A percentile compares a stretch with the other conserved stretches of the same genome.
Evolutionary conservation across 1,140 invertebrate genomes (phyloP).

Genomic region (Apolygus lucorum): DNA sequence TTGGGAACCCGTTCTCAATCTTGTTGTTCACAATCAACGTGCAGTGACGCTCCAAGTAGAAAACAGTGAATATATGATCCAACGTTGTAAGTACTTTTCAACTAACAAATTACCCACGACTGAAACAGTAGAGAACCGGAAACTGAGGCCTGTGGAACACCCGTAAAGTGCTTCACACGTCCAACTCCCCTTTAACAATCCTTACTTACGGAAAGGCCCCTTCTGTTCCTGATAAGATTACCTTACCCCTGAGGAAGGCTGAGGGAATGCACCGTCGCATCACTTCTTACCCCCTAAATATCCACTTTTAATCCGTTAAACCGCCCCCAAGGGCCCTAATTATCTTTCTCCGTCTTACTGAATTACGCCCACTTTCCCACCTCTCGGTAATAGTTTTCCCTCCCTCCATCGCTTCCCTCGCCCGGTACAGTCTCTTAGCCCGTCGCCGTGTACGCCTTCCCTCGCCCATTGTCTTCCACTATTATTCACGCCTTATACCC

Average conservation of each 20-base stretch:
- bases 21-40: no score
- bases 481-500: slow-evolving; percentile 10
- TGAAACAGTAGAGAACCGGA: no score
- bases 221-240: slow-evolving; percentile 15
- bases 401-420: not conserved
- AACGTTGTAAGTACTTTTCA: no score
- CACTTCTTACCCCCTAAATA: slow-evolving; percentile 9
- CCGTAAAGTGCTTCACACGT: not conserved
- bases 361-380: slow-evolving; percentile 16
- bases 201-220: slow-evolving; percentile 1
- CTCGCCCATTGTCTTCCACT: slow-evolving; percentile 6
- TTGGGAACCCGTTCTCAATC: no score
- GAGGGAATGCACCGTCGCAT: slow-evolving; percentile 11
- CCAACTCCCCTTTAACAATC: not conserved
- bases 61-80: no score
- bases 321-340: slow-evolving; percentile 15
- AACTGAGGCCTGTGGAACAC: no score
- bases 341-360: slow-evolving; percentile 19
- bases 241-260: not conserved
- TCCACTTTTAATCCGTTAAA: slow-evolving; percentile 20
- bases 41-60: no score
- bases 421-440: no score
- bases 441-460: not conserved
- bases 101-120: no score
- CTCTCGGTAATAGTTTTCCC: slow-evolving; percentile 13